These are phyloP conservation scores for Lysiphlebus fabarum DNA, from an alignment of 1,140 invertebrate species.

Conservation along the genomic window DNA sequence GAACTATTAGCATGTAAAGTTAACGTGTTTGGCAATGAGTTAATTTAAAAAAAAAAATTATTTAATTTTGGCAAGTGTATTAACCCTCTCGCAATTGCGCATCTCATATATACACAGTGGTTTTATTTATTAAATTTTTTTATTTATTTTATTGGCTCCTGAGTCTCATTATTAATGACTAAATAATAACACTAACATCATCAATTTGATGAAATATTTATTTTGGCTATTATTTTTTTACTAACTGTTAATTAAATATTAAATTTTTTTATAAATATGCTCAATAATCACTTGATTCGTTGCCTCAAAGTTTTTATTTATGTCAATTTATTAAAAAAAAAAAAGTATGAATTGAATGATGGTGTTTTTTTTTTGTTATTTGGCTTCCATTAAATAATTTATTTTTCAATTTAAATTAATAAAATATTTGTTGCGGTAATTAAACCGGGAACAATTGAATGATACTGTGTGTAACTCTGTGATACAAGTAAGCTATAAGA, in stretches of 20 bases:
- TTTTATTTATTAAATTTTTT: neutral
- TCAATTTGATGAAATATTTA: no score
- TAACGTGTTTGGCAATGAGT: conserved; percentile 3
- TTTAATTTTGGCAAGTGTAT: neutral
- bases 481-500: conserved; percentile 51
- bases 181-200: no score
- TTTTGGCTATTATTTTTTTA: no score
- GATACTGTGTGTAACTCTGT: conserved; percentile 53
- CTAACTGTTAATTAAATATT: no score
- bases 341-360: no score
- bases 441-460: conserved; percentile 38
- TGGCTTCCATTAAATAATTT: neutral
- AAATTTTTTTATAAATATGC: no score
- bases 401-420: neutral
- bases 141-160: no score
- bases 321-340: no score
- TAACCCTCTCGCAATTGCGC: neutral
- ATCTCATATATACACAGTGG: neutral
- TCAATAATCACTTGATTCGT: no score
- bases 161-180: no score
- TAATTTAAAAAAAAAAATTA: neutral
- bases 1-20: neutral
- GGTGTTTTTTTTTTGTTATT: no score
- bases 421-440: conserved; percentile 7
- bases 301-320: no score